These are phyloP conservation scores for Dromaius novaehollandiae DNA, from an alignment of 2,113 vertebrate genomes.

Conservation along the genomic window DNA sequence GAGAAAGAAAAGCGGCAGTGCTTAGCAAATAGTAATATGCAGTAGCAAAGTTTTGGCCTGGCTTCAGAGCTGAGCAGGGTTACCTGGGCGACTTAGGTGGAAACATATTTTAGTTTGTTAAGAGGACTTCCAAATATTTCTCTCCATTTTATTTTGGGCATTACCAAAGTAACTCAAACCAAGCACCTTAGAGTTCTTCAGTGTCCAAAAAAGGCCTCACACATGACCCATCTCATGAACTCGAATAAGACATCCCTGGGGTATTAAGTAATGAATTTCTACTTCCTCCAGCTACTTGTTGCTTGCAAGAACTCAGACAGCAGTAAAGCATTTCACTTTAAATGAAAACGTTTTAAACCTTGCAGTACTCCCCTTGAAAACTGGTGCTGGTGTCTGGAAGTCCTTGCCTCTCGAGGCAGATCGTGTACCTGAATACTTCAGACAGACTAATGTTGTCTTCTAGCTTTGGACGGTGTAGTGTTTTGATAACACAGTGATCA, in stretches of 20 bases:
- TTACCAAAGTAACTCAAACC: slow-evolving; percentile 2
- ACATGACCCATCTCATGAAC: neutral
- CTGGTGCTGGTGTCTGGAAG: neutral
- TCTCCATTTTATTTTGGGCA: slow-evolving; percentile 4
- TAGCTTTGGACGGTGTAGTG: neutral
- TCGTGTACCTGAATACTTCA: neutral
- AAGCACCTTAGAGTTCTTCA: slow-evolving; percentile 15
- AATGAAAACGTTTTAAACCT: slow-evolving; percentile 32
- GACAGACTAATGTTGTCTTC: slow-evolving; percentile 2
- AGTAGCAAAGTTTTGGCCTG: neutral
- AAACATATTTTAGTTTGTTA: neutral
- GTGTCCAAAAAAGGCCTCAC: slow-evolving; percentile 34
- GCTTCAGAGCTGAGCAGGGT: neutral
- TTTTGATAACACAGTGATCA: neutral
- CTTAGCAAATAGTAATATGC: fast-evolving
- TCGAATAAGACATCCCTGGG: slow-evolving; percentile 30
- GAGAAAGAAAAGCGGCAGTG: neutral
- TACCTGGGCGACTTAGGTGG: neutral
- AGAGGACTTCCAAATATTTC: neutral
- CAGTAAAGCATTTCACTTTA: neutral
- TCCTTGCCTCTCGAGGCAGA: neutral
- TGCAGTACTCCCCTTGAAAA: neutral
- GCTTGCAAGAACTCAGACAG: slow-evolving; percentile 45
- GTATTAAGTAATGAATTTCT: slow-evolving; percentile 49
- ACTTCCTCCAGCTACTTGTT: slow-evolving; percentile 53